phyloP scores from a whole-genome alignment of 2,888 invertebrate genomes.

The Rhagonycha lutea region DNA sequence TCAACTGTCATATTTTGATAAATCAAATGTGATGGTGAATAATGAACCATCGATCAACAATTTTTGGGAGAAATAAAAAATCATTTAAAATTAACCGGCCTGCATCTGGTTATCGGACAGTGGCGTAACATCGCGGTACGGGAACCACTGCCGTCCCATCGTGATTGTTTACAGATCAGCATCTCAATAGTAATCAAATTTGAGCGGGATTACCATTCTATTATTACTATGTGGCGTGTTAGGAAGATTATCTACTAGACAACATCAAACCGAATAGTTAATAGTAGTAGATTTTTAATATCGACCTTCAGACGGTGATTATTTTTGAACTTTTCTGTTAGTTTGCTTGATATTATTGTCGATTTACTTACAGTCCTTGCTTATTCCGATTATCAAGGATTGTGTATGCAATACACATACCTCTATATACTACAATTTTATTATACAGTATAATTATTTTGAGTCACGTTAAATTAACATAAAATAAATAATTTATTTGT shows the following conservation, averaged over 20 bases:
- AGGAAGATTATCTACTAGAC: conserved; percentile 4
- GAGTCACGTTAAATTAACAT: not conserved
- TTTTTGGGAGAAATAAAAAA: not conserved
- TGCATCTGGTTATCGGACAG: not conserved
- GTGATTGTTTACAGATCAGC: too few relatives aligned
- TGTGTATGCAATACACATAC: not conserved
- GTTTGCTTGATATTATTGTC: conserved; percentile 7
- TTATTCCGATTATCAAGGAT: not conserved
- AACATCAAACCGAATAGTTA: conserved; percentile 19
- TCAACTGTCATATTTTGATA: not conserved
- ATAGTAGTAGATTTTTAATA: conserved; percentile 17
- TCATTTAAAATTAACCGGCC: not conserved
- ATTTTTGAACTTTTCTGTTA: conserved; percentile 16
- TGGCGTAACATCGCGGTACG: not conserved
- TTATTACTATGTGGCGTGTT: not conserved
- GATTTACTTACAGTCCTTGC: not conserved
- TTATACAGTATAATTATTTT: not conserved
- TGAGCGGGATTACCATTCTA: too few relatives aligned
- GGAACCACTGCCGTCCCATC: too few relatives aligned
- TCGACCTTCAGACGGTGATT: conserved; percentile 22
- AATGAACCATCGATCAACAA: not conserved
- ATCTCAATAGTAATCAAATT: too few relatives aligned
- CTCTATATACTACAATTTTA: not conserved
- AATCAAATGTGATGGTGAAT: not conserved
- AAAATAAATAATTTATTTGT: not conserved